phyloP scores from a whole-genome alignment of 1,140 invertebrate species.

The Drosophila ercepeae region DNA sequence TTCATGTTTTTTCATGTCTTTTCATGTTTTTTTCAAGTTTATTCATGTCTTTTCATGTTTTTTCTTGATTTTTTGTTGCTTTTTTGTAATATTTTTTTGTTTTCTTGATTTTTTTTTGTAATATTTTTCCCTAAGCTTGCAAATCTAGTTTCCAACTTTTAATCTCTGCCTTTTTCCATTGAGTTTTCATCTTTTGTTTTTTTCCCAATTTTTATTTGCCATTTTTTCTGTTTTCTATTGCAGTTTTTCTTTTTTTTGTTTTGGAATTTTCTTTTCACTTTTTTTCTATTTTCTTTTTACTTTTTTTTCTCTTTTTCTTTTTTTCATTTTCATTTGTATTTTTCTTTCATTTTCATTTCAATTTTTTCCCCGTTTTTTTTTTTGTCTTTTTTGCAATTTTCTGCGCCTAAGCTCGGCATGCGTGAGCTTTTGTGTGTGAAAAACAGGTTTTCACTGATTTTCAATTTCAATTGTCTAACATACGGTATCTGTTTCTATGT shows the following conservation, averaged over 20 bases:
- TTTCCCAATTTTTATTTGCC: constrained; percentile 29
- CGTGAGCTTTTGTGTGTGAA: constrained; percentile 66
- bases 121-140: neutral
- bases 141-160: constrained; percentile 8
- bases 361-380: neutral
- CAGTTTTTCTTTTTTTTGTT: constrained; percentile 10
- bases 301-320: no score
- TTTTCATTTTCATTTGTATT: constrained; percentile 19
- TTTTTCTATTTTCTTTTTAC: neutral
- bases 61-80: no score
- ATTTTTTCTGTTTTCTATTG: constrained; percentile 29
- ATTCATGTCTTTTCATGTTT: neutral
- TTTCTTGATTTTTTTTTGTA: neutral
- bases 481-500: neutral
- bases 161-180: constrained; percentile 20
- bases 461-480: constrained; percentile 76
- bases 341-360: neutral
- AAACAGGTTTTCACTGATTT: constrained; percentile 77
- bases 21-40: no score
- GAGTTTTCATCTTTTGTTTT: constrained; percentile 35
- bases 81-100: no score
- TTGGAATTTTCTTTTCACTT: constrained; percentile 23
- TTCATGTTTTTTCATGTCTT: neutral
- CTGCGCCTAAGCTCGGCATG: constrained; percentile 32
- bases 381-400: constrained; percentile 37